Percentiles rank a stretch among this genome's conserved stretches.
Evolutionary conservation across 2,113 vertebrate genomes (phyloP).

Genomic region (Desmodus rotundus): DNA sequence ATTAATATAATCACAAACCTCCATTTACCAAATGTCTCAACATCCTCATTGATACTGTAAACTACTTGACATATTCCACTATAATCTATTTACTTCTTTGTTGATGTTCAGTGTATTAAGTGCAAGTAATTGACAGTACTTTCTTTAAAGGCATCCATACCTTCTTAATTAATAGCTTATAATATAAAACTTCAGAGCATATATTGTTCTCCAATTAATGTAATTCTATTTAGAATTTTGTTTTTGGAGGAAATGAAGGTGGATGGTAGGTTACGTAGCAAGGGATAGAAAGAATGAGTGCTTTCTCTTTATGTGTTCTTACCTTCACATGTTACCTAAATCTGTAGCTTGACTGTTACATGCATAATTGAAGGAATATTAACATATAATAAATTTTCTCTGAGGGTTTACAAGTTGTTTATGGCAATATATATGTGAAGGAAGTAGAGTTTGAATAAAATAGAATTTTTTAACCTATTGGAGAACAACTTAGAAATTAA

Average conservation of each 20-base stretch:
- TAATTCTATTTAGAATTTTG: conserved; percentile 22
- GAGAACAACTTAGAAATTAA: conserved; percentile 9
- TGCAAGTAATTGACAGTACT: background rate
- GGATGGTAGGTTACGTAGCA: background rate
- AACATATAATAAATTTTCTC: background rate
- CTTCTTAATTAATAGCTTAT: background rate
- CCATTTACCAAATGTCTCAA: background rate
- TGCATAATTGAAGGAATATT: background rate
- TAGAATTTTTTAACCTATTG: background rate
- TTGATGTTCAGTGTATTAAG: background rate
- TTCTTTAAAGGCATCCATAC: background rate
- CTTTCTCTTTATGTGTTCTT: background rate
- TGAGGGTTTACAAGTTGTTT: background rate
- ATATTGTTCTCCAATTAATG: background rate
- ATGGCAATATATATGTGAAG: background rate
- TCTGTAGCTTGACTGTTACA: background rate
- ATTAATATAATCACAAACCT: conserved; percentile 37
- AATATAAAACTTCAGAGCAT: background rate
- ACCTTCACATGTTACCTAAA: background rate
- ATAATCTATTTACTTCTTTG: conserved; percentile 30
- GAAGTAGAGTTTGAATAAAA: background rate
- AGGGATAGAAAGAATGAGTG: background rate
- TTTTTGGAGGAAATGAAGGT: background rate
- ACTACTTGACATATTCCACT: background rate
- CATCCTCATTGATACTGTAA: background rate